Base-by-base conservation (phyloP, 2,113 vertebrate species). In the Phyllostomus hastatus region DNA sequence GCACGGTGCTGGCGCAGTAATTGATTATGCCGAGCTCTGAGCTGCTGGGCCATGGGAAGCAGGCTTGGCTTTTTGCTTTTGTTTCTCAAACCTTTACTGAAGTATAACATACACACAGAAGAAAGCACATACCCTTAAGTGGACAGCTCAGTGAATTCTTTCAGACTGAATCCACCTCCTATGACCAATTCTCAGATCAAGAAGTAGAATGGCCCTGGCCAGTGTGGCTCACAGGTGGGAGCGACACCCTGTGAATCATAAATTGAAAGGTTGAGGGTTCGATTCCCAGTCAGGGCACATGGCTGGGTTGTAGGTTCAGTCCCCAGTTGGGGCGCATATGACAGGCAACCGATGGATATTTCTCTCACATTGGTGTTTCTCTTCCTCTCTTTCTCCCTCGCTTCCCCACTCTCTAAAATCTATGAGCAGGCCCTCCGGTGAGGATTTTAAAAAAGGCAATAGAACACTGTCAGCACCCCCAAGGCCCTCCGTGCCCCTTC, bases 1-100 rank as follows among this genome's bases (percentile, higher is more conserved):
- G 19, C 41, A 1, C 0, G 1, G 41, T 5, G 50, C 66, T 41
- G 61, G 50, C 0, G 0, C 15, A 2, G 38, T 33, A 22, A 16
- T 17, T 14, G 35, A 52, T 10, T 16, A 4, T 4, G 14, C 4
- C 2, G 1, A 46, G 66, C 66, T 66, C 43, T 22, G 8, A 54
- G 73, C 57, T 15, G 19, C 78, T 85, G 4, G 1, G 78, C 54
- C 46, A 2, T 2, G 20, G 20, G 20, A 22, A 17, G 90, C 59
- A 43, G 33, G 59, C 72, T 78, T 0, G 19, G 20, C 46, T 76
- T 59, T 33, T 24, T 59, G 35, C 2, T 31, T 10, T 24, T 11
- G 19, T 19, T 87, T 91, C 38, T 2, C 35, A 50, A 48, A 64
- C 67, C 35, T 85, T 50, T n/a, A 46, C 5, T 90, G 82, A 54